Evolutionary conservation across 2,113 vertebrate species (phyloP), one percentile per base, ranked within the genome.

Genomic region (Amia ocellicauda): DNA sequence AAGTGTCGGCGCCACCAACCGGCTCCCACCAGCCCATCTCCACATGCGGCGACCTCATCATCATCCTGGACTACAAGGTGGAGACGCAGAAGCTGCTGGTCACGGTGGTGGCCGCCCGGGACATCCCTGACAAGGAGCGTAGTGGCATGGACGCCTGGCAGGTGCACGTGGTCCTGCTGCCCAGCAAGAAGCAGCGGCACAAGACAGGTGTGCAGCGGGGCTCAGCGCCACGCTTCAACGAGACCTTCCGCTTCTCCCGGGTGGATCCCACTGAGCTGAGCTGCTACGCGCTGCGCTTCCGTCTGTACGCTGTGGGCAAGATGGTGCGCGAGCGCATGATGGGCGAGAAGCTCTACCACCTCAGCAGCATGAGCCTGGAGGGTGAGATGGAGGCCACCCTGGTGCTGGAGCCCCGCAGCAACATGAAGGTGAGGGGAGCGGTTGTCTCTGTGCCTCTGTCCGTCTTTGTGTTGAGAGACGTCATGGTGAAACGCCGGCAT

Each of bases 81-180:
- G 78, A 83, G 0, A 75, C 71, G 13, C 91, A 92, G 73, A 94
- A 93, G 83, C 88, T 99, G n/a, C 68, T 80, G 13, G 89, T 96
- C 43, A 89, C 87, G 0, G 28, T 97, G 52, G 58, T 94, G 43
- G 85, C 80, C 52, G 96, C 95, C 0, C 87, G 87, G 40, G 90
- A 88, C 27, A 80, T 99, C 42, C 97, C 94, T 0, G 94, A 95
- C 78, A 98, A 94, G 82, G 91, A 90, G 17, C 91, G 94, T 60
- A 96, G 93, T 0, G 94, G 95, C 0, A 90, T 91, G 62, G 93
- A 82, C 76, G 74, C 85, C 36, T 97, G 96, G 96, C 93, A 97
- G 80, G 93, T 99, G 26, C 97, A 94, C 5, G 74, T 85, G 0
- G 94, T 97, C 4, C 82, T 98, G 67, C 86, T 98, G 42, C 95